phyloP scores from a whole-genome alignment of 2,888 invertebrate genomes.

The Morinoia aosen region DNA sequence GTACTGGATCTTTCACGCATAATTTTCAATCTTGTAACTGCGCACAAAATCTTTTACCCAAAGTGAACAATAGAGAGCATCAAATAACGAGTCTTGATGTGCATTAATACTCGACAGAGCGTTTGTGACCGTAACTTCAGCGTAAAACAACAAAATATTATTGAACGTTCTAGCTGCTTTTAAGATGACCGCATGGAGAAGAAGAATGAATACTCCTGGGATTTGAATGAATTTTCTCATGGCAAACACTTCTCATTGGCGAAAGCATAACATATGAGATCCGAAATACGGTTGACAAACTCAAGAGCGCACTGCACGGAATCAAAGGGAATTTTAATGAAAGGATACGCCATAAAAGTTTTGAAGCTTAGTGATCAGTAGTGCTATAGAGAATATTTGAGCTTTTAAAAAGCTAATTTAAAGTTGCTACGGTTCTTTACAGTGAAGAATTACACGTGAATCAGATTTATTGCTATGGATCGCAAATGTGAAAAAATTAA shows the following conservation, averaged over 20 bases:
- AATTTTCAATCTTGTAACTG: background rate
- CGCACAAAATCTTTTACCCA: background rate
- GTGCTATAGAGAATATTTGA: background rate
- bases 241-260: background rate
- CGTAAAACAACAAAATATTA: background rate
- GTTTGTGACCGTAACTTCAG: too few species aligned
- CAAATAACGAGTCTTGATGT: background rate
- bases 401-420: background rate
- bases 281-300: background rate
- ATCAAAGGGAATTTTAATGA: background rate
- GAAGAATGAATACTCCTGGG: background rate
- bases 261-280: background rate
- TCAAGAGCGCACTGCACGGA: background rate
- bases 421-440: too few species aligned
- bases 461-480: too few species aligned
- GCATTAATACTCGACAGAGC: background rate
- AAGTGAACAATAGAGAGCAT: background rate
- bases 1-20: background rate
- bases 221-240: background rate
- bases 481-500: too few species aligned
- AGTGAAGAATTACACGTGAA: too few species aligned
- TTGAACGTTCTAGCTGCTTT: background rate
- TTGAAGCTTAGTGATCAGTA: background rate
- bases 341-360: background rate
- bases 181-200: background rate